These are phyloP conservation scores for Globodera ellingtonae DNA, from an alignment of 1,140 invertebrate genomes.

Conservation along the genomic window DNA sequence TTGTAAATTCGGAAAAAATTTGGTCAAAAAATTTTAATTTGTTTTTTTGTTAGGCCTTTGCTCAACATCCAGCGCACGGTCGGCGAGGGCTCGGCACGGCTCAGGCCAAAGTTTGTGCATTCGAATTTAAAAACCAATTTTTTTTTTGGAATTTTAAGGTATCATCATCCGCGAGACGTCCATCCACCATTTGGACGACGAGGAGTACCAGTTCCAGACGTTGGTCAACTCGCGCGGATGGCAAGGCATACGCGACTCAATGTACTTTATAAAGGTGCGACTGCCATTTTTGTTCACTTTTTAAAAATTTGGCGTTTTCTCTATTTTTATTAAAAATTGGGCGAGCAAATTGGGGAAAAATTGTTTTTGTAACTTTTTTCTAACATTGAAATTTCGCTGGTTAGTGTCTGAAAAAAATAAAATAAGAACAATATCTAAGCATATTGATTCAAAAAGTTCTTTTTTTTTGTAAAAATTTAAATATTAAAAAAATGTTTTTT, in stretches of 20 bases:
- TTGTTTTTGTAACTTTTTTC: background rate
- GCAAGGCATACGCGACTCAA: conserved; percentile 41
- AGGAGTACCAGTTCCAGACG: conserved; percentile 31
- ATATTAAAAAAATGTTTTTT: no score
- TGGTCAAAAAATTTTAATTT: no score
- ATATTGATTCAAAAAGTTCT: no score
- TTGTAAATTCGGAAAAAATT: no score
- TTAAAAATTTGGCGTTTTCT: no score
- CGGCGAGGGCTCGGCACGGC: conserved; percentile 19
- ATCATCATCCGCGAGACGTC: conserved; percentile 37
- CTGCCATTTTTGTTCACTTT: no score
- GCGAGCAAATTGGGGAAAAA: background rate
- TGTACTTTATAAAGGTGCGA: conserved; percentile 41
- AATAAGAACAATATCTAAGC: no score
- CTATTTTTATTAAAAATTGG: background rate
- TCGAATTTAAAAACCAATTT: background rate
- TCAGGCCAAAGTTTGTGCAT: conserved; percentile 37
- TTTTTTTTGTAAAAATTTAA: no score
- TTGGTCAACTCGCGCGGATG: conserved; percentile 36
- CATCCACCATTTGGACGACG: conserved; percentile 42
- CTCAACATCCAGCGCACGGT: conserved; percentile 31
- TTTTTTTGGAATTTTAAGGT: conserved; percentile 22
- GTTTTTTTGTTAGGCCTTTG: conserved; percentile 21
- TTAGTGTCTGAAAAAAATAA: no score
- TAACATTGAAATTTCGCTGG: background rate